Conservation (phyloP, 2,888 invertebrate genomes). For the Scelioninae gen. 2 region DNA sequence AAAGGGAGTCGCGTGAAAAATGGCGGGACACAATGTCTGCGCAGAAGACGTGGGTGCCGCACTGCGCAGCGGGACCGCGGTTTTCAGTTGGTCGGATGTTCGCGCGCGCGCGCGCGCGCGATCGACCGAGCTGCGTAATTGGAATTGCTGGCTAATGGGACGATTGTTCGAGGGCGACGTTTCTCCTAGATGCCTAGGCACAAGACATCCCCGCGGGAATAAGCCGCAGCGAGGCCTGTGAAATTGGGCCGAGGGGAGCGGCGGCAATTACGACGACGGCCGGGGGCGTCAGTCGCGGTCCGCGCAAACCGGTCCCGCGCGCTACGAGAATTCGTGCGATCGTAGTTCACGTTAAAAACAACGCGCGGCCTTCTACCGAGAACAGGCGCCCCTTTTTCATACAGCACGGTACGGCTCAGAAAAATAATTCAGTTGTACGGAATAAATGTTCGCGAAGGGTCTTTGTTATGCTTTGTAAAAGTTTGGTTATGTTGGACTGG, state of each 20-base stretch:
- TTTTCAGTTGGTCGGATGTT: too few relatives aligned
- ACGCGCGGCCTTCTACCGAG: conserved; percentile 38
- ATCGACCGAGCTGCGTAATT: conserved; percentile 62
- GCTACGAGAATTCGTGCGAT: conserved; percentile 48
- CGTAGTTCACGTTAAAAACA: conserved; percentile 57
- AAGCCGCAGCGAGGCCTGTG: conserved; percentile 51
- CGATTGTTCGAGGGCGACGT: conserved; percentile 69
- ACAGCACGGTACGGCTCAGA: too few relatives aligned
- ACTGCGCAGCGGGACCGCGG: conserved; percentile 28
- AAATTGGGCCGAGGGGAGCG: conserved; percentile 66
- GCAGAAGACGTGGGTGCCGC: conserved; percentile 14
- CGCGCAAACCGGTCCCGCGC: conserved; percentile 51
- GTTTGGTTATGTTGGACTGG: too few relatives aligned
- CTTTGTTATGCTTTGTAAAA: too few relatives aligned
- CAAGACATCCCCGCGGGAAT: conserved; percentile 64
- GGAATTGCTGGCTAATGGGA: conserved; percentile 72
- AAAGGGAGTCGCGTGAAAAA: conserved; percentile 36
- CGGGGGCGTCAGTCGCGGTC: conserved; percentile 60
- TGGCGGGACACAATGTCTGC: conserved; percentile 30
- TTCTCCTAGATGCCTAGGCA: conserved; percentile 65
- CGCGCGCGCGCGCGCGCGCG: conserved; percentile 27
- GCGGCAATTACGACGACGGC: conserved; percentile 61
- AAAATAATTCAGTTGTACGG: too few relatives aligned
- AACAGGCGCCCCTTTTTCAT: not conserved
- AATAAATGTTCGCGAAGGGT: too few relatives aligned